Conservation (phyloP, 2,797 vertebrate species). For the Cephalopachus bancanus region DNA sequence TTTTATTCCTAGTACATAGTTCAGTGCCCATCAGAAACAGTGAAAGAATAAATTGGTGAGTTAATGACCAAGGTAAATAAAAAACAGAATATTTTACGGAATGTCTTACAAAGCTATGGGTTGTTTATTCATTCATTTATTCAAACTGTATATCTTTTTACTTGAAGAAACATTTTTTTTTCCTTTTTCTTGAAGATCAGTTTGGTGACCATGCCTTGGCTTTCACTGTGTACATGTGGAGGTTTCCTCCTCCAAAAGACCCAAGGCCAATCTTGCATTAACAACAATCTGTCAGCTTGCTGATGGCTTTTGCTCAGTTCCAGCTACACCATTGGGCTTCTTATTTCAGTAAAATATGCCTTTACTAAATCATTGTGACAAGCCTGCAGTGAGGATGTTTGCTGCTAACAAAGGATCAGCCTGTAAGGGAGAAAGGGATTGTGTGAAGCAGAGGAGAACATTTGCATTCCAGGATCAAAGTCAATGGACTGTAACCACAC, state of each 20-base stretch:
- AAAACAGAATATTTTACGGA: background rate
- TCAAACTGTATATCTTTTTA: background rate
- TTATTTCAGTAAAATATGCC: slow-evolving; percentile 75
- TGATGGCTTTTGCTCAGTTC: slow-evolving; percentile 75
- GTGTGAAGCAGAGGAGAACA: slow-evolving; percentile 28
- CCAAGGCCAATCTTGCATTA: slow-evolving; percentile 70
- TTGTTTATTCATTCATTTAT: slow-evolving; percentile 36
- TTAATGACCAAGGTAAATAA: slow-evolving; percentile 6
- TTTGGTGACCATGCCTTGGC: slow-evolving; percentile 27
- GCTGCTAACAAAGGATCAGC: slow-evolving; percentile 61
- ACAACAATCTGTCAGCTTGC: slow-evolving; percentile 70
- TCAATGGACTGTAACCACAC: slow-evolving; percentile 30
- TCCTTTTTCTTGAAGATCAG: slow-evolving; percentile 33
- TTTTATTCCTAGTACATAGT: background rate
- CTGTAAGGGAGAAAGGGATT: slow-evolving; percentile 54
- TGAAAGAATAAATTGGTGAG: slow-evolving; percentile 49
- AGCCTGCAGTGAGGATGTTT: slow-evolving; percentile 16
- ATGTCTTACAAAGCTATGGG: background rate
- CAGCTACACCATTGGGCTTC: slow-evolving; percentile 61
- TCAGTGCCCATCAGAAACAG: background rate
- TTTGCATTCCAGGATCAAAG: slow-evolving; percentile 68
- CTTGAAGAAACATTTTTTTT: background rate
- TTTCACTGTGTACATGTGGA: background rate
- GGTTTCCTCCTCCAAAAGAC: slow-evolving; percentile 52
- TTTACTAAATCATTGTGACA: slow-evolving; percentile 79